Evolutionary conservation across 2,888 invertebrate species (phyloP).

Genomic region (Catocala nupta): DNA sequence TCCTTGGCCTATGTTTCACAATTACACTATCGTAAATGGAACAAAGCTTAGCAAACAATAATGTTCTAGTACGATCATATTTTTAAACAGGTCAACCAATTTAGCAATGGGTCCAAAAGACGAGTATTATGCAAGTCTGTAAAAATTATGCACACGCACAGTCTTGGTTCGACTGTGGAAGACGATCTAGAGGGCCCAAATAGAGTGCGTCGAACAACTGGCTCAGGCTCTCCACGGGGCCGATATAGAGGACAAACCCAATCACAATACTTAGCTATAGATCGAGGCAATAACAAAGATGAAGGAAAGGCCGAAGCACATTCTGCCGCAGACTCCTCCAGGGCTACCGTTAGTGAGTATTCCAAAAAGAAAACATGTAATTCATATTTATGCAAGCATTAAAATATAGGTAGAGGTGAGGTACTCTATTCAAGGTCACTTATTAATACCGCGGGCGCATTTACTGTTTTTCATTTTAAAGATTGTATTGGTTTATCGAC

Average conservation of each 20-base stretch:
- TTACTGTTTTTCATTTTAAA: no score
- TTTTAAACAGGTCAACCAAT: constrained; percentile 62
- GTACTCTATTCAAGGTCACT: no score
- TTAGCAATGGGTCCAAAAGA: constrained; percentile 38
- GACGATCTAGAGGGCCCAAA: constrained; percentile 27
- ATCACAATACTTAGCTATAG: constrained; percentile 92
- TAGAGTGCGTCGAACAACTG: constrained; percentile 65
- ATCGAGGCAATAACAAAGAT: constrained; percentile 85
- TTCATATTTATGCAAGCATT: no score
- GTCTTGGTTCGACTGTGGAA: constrained; percentile 15
- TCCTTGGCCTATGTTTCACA: constrained; percentile 78
- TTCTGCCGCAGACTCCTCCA: constrained; percentile 90
- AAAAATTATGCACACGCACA: constrained; percentile 33
- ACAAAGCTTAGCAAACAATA: constrained; percentile 36
- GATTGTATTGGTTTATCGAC: no score
- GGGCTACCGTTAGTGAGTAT: constrained; percentile 91
- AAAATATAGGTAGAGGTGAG: no score
- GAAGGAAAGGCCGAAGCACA: constrained; percentile 94
- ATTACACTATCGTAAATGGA: constrained; percentile 65
- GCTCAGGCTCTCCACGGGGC: constrained; percentile 65
- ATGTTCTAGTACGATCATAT: constrained; percentile 7
- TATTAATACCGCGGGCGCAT: no score
- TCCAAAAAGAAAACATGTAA: background rate
- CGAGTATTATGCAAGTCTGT: constrained; percentile 58
- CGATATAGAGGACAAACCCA: constrained; percentile 93